Evolutionary conservation across 2,888 invertebrate genomes (phyloP).

Genomic region (Lissocephala sabroskyi): DNA sequence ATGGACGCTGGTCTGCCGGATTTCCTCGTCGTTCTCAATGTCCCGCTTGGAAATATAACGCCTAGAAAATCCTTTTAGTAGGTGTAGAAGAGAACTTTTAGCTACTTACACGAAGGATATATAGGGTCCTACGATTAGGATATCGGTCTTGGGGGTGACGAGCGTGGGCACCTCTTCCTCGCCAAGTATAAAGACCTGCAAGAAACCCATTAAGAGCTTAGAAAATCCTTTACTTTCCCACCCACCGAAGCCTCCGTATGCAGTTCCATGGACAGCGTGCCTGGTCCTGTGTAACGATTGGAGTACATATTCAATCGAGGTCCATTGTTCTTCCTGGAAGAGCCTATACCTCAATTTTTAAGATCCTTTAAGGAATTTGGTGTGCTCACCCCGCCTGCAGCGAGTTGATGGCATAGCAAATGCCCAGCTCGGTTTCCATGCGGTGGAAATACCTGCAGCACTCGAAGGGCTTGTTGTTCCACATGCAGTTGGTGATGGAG

Average conservation of each 20-base stretch:
- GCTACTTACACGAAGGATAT: constrained; percentile 67
- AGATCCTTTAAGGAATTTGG: too few relatives aligned
- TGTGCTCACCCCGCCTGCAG: constrained; percentile 74
- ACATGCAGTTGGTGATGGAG: constrained; percentile 74
- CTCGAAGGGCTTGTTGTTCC: constrained; percentile 77
- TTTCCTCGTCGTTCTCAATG: constrained; percentile 80
- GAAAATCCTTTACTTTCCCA: neutral
- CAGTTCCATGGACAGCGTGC: constrained; percentile 75
- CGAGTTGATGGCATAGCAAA: constrained; percentile 79
- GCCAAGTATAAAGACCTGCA: constrained; percentile 77
- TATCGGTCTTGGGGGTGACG: constrained; percentile 78
- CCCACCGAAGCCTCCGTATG: constrained; percentile 73
- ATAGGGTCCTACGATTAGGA: constrained; percentile 76
- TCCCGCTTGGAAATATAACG: constrained; percentile 75
- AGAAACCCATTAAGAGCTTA: neutral
- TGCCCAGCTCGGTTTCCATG: constrained; percentile 80
- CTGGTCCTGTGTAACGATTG: constrained; percentile 78
- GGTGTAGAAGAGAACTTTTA: neutral
- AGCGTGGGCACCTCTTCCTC: constrained; percentile 81
- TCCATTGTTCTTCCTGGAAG: too few relatives aligned
- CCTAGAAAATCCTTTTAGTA: constrained; percentile 54
- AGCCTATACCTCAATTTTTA: too few relatives aligned
- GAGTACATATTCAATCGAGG: constrained; percentile 77
- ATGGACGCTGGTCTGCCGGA: constrained; percentile 76
- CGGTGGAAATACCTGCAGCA: constrained; percentile 79